Evolutionary conservation across 2,888 invertebrate genomes (phyloP), one percentile per base, ranked within the genome.

Genomic region (Chouioia cunea): DNA sequence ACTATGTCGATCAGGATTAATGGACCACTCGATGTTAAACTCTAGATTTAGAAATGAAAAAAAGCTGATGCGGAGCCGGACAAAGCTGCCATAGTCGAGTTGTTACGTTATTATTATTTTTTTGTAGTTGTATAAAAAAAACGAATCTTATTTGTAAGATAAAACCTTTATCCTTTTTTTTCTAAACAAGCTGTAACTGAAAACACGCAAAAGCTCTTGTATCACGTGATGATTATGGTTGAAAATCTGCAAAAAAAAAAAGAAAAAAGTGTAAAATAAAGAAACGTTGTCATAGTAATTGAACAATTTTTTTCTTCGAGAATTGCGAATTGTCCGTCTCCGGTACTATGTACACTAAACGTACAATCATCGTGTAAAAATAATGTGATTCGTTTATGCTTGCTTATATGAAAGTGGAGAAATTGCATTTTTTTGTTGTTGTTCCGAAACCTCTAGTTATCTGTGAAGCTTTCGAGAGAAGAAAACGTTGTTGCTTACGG

Each of bases 1-100:
- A 63, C 53, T 64, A 56, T 59, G 65, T 65, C 63, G 68, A 73
- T 73, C 65, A 60, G 67, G 56, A 65, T 73, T 70, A 73, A 73
- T 71, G 73, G 73, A 73, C 73, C 73, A 73, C 73, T 73, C 68
- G 63, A 70, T 68, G 67, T 67, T 67, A 66, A 36, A 66, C 63
- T 67, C 22, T 70, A 68, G 54, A 65, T 69, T 48, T 58, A 43
- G 36, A 54, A 65, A 23, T 20, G 27, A 52, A 63, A 16, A 36
- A 43, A 53, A 58, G 36, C 54, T 14, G 18, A 23, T 47, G 64
- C 73, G 73, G 73, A 73, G 73, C 56, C 73, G 73, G 73, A 73
- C 73, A 70, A 73, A 73, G 65, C 66, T 70, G 66, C 70, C 66
- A 66, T 64, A 66, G 54, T 66, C 57, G 53, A 66, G 23, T 68